Base-by-base conservation (phyloP, 2,113 vertebrate genomes). In the Synchiropus splendidus region DNA sequence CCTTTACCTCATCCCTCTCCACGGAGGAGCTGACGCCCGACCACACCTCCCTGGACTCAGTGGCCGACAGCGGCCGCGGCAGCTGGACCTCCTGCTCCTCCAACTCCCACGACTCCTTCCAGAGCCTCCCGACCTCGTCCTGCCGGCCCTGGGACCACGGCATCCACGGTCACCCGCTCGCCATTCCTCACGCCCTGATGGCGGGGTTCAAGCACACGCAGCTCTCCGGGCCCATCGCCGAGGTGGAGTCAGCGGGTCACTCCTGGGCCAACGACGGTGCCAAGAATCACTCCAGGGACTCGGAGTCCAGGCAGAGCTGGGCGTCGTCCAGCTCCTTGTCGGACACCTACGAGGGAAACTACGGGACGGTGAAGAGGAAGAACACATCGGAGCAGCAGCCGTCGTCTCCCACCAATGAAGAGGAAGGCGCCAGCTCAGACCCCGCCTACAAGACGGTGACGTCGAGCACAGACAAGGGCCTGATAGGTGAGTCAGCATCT, bases 51-150 rank as follows among this genome's bases (percentile, higher is more conserved):
- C 53, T 89, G 6, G 92, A 94, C 72, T 83, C 87, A 0, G 80
- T 74, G 27, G 90, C 79, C 0, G 92, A 98, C 51, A 97, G 94
- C 10, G 94, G 94, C 33, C 89, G 92, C 11, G 92, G 92, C 38
- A 98, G 92, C 79, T 98, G 94, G 94, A 98, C 92, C 12, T 97
- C 94, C 11, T 95, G 91, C 80, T 97, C 94, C 3, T 95, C 90
- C 68, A 95, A 85, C 48, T 96, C 92, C 39, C 93, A 98, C 32
- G 94, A 98, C 74, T 94, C 89, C 70, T 91, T 98, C 78, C 94
- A 96, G 77, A 90, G 77, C 44, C 82, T 96, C 49, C 85, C 88
- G 6, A 54, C 79, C 63, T 91, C 80, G 10, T 77, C 80, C 57
- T 80, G 77, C 38, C 70, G 91, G 66, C 90, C 91, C 67, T 85